Evolutionary conservation across 2,113 vertebrate genomes (phyloP), one percentile per base, ranked within the genome.

Genomic region (Labeo rohita): DNA sequence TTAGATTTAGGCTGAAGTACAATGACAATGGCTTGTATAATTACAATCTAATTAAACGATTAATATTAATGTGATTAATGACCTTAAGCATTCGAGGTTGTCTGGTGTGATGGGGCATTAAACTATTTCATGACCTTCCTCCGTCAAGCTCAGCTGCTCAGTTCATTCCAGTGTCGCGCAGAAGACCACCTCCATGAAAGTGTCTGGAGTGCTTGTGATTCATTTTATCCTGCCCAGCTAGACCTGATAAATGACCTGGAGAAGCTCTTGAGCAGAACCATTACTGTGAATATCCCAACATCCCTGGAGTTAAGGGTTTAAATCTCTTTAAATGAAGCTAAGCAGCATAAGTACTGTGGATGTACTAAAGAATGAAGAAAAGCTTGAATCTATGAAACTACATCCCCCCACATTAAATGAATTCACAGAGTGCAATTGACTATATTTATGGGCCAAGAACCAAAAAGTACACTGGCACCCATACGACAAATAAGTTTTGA

Each of bases 11-110:
- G 12, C 56, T 49, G 13, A 15, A 47, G 49, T 3, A 9, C 8
- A 49, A 23, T 1, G 8, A 49, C n/a, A 28, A 50, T 6, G 79
- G 21, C 13, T 81, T 45, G 2, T 21, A 16, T 66, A 81, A 66
- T 66, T 66, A 18, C 47, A 66, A 28, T 49, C n/a, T 66, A 63
- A 65, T 66, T 23, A 34, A 49, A 81, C 59, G 34, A 28, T 81
- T 34, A 80, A 81, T 66, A 81, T 66, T 28, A 47, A 81, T 81
- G 61, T 50, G 79, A 81, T 66, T 81, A 81, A 81, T 36, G 79
- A 77, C 75, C 47, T 77, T 28, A 81, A 81, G 61, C 45, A 13
- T 54, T 81, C 18, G 45, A 81, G 12, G 79, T 66, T 81, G 39
- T 49, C 61, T 80, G 16, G 61, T 65, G 39, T 50, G 45, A 66